Percentiles rank a stretch among this genome's conserved stretches.
Evolutionary conservation across 2,888 invertebrate species (phyloP).

Genomic region (Lasioglossum figueresi): DNA sequence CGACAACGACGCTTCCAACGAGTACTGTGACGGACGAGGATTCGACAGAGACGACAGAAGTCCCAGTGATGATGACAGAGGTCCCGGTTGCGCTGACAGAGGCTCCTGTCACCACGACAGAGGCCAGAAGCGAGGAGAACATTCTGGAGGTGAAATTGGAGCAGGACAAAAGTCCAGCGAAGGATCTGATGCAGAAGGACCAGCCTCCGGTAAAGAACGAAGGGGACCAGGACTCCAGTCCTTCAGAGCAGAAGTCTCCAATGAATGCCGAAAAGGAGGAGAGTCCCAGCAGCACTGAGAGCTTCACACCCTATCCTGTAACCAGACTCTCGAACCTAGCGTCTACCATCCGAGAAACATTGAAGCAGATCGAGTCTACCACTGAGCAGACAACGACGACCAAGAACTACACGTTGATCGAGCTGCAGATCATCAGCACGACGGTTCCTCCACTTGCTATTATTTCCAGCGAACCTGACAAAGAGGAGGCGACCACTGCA

Average conservation of each 20-base stretch:
- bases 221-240: slow-evolving; percentile 51
- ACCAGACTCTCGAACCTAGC: slow-evolving; percentile 52
- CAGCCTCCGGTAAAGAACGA: neutral
- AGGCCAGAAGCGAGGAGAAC: slow-evolving; percentile 63
- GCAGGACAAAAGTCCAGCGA: neutral
- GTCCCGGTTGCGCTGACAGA: slow-evolving; percentile 1
- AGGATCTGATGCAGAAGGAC: neutral
- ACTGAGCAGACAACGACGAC: slow-evolving; percentile 18
- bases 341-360: slow-evolving; percentile 22
- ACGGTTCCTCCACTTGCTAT: slow-evolving; percentile 19
- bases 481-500: slow-evolving; percentile 28
- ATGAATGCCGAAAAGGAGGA: slow-evolving; percentile 20
- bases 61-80: slow-evolving; percentile 12
- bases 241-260: slow-evolving; percentile 50
- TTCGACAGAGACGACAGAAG: slow-evolving; percentile 15
- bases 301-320: slow-evolving; percentile 68
- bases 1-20: slow-evolving; percentile 53
- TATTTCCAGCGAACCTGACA: slow-evolving; percentile 4
- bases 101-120: slow-evolving; percentile 15
- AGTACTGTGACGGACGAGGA: slow-evolving; percentile 35
- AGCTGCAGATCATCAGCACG: slow-evolving; percentile 17
- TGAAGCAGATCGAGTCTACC: slow-evolving; percentile 27
- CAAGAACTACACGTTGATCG: slow-evolving; percentile 27
- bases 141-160: slow-evolving; percentile 57
- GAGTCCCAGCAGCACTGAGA: slow-evolving; percentile 11